Evolutionary conservation across 2,113 vertebrate genomes (phyloP), one percentile per base, ranked within the genome.

Genomic region (Corvus cornix): DNA sequence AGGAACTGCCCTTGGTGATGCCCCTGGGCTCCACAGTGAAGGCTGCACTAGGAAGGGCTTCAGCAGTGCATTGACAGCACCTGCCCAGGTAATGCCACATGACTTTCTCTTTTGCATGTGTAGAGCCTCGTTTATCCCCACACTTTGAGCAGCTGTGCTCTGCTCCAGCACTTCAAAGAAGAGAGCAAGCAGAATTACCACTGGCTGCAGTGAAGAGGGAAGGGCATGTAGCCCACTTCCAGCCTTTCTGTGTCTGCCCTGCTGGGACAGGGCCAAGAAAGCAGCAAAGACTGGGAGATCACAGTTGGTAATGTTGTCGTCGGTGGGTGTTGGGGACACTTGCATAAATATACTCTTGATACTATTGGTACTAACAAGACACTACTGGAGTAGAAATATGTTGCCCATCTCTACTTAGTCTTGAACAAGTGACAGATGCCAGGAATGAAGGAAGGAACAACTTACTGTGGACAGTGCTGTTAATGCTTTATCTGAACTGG

Each of bases 21-120:
- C 58, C 14, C n/a, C 56, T 64, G 0, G 0, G 13, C 26, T 85
- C 58, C 26, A 12, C 0, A 1, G 39, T 27, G 26, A 49, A 74
- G 24, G 18, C 11, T 79, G 49, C 3, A 0, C 23, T 46, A 9
- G 66, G 51, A 31, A 67, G 28, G 15, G 20, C 19, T 60, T 55
- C 52, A 62, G 41, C 37, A 77, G 28, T 28, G 37, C 16, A 41
- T 10, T 46, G 48, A 30, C 46, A 66, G 46, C 69, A 26, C 35
- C 13, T 7, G 16, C 13, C 15, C 28, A 22, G 41, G 37, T 28
- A 66, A 31, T 8, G 26, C 24, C 24, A 24, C 48, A 17, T 8
- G 16, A 12, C n/a, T 62, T 66, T 39, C 62, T 89, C 22, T 35
- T 85, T 33, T 26, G 27, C 13, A 4, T 16, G 8, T 23, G 5